phyloP scores from a whole-genome alignment of 2,797 vertebrate species.

The Hylomyscus alleni region DNA sequence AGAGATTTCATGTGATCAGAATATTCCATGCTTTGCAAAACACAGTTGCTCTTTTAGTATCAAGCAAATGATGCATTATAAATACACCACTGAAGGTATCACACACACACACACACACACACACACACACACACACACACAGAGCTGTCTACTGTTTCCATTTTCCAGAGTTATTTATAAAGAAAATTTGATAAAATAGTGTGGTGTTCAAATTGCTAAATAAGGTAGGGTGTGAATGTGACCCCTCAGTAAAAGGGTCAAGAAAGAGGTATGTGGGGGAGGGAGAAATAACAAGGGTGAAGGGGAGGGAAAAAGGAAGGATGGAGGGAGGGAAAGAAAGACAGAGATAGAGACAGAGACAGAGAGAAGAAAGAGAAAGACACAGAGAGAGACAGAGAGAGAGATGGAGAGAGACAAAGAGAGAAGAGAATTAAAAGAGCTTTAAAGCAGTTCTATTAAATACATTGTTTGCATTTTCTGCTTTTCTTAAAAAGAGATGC shows the following conservation, averaged over 20 bases:
- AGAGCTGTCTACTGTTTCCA: not conserved
- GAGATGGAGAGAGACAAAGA: too few species aligned
- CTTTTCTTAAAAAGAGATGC: not conserved
- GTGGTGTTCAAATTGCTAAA: not conserved
- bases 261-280: not conserved
- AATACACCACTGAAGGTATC: not conserved
- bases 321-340: too few species aligned
- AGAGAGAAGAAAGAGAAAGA: too few species aligned
- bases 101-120: not conserved
- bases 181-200: not conserved
- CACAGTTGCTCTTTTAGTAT: not conserved
- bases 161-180: constrained; percentile 6
- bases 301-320: too few species aligned
- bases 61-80: constrained; percentile 18
- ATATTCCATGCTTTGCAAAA: not conserved
- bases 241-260: not conserved
- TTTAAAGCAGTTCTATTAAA: not conserved
- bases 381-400: rapidly evolving
- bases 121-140: not conserved
- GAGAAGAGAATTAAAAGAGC: not conserved
- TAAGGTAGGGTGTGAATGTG: not conserved
- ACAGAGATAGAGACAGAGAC: too few species aligned
- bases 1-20: not conserved
- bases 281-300: not conserved
- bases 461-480: not conserved